Evolutionary conservation across 2,888 invertebrate genomes (phyloP), one percentile per base, ranked within the genome.

Genomic region (Drosophila quinaria): DNA sequence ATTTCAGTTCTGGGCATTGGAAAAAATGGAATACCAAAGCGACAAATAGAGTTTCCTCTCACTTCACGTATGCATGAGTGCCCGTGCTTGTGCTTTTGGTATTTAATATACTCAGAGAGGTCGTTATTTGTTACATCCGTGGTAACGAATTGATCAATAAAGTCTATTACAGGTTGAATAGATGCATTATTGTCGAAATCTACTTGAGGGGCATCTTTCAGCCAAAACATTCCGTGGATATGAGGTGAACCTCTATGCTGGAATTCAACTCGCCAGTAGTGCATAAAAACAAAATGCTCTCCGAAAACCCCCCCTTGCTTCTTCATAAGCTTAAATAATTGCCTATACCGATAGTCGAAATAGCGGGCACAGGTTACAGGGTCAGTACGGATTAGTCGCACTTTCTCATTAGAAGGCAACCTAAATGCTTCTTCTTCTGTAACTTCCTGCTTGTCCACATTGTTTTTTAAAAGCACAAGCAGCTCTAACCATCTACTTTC

Each of bases 231-330:
- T 25, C 25, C 25, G 25, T 25, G 25, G 25, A 25, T 25, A 25
- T 25, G 25, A 37, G 35, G 35, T 17, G 60, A 60, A 19, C 33
- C 35, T 51, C 35, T 31, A 4, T 60, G 60, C 3, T 33, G 49
- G 17, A 49, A 49, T 17, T 49, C 49, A 31, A 49, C 49, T 33
- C 17, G 70, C 81, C 67, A 42, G 58, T 44, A 46, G n/a, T 6
- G 25, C n/a, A 25, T 46, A 25, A 25, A n/a, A 9, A 46, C 46
- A 22, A n/a, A 13, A 46, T 46, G 46, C 4, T 13, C 4, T 13
- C n/a, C 5, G 22, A 44, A 44, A 25, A 44, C 25, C 22, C 44
- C 46, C 8, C 46, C 25, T 4, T 25, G n/a, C n/a, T 46, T 25
- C 6, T 44, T 44, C 22, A 44, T 44, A 17, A 44, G 1, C n/a